Evolutionary conservation across 1,140 invertebrate species (phyloP), one percentile per base, ranked within the genome.

Genomic region (Drosophila insularis): DNA sequence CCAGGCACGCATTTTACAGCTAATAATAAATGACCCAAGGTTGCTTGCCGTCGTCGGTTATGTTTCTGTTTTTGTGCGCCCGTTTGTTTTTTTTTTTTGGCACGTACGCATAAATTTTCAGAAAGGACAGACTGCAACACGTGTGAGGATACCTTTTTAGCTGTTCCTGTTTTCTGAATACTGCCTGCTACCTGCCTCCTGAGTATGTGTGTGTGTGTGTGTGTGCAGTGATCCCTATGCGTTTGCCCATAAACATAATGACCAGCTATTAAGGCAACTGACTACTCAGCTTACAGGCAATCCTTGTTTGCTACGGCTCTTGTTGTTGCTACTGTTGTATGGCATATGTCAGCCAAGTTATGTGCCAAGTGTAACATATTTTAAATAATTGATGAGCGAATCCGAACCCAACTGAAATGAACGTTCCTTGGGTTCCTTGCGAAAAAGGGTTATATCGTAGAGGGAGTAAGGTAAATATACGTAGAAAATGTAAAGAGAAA

Each of bases 331-430:
- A 11, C 40, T 37, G 67, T 43, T 46, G 43, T 46, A 19, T 56
- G 80, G 68, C 81, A 85, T 68, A 71, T 80, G 81, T 78, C 81
- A 71, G 81, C 19, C 46, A 71, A 75, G 81, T 85, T 78, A 86
- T 86, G 82, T 78, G 81, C 67, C 81, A 86, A 81, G 81, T 85
- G 81, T 81, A 86, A 71, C 81, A 86, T 81, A 85, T 81, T 85
- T 81, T 81, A 85, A 86, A 85, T 85, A 85, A 85, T 85, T 86
- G 81, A 85, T 85, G 78, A 86, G 78, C 76, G 61, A 60, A 17
- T n/a, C 35, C 53, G 27, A 27, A 43, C 32, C 5, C 50, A 43
- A 58, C 13, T 21, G 43, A 14, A 31, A 37, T 21, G 10, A 31
- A 23, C 23, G 10, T 17, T 54, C 70, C 75, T 66, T 21, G 56